Base-by-base conservation (phyloP, 2,888 invertebrate genomes). In the Aspidiotus destructor region DNA sequence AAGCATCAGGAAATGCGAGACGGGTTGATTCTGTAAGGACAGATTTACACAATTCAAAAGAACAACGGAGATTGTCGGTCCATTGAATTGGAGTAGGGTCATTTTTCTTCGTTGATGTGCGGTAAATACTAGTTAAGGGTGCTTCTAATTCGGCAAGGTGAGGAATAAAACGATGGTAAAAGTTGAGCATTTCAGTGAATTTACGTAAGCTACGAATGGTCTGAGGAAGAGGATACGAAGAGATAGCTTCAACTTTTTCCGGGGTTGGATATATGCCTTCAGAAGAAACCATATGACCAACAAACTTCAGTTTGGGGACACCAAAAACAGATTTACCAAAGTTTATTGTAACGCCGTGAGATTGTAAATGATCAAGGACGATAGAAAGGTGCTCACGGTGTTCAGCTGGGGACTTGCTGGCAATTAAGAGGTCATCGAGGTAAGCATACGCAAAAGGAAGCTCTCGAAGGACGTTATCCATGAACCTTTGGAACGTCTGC, bases 291-390 rank as follows among this genome's bases (percentile, higher is more conserved):
- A 9, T 1, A 65, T 75, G 73, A 0, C 76, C 75, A 0, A 77
- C 0, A 76, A 63, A 53, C 73, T 61, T 0, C 15, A 7, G 13
- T 52, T 40, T 0, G n/a, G n/a, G n/a, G n/a, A n/a, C n/a, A n/a
- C 74, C 74, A 65, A 77, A 75, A 8, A 69, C 64, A 62, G 76
- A 76, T 71, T 78, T 77, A 0, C 70, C 52, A 0, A 72, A 54
- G 70, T 77, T 77, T 0, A 77, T 72, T 0, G 72, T 63, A 0
- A 77, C 61, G 0, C 74, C 74, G 63, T 74, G 74, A 15, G 74
- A 69, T 15, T 70, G 41, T 9, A 76, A 70, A 17, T 70, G 40
- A 9, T 69, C 28, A 16, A 74, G 73, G 0, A 74, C 48, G 3
- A 42, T 58, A 0, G 57, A 7, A 0, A 74, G 73, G 28, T 28